Evolutionary conservation across 2,797 vertebrate genomes (phyloP).

Genomic region (Sebastes steindachneri): DNA sequence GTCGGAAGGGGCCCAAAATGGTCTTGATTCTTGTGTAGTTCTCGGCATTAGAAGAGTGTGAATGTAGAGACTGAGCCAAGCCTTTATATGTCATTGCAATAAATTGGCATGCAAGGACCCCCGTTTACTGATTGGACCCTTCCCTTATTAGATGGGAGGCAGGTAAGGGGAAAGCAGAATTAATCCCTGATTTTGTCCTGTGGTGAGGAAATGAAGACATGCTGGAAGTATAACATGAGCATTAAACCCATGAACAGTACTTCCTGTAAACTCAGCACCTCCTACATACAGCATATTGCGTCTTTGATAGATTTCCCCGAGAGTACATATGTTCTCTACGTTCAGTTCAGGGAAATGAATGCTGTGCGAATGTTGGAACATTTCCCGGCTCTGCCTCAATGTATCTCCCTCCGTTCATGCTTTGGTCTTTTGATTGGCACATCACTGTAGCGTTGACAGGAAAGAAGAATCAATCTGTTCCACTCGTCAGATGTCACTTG

Average conservation of each 20-base stretch:
- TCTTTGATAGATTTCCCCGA: neutral
- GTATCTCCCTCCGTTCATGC: neutral
- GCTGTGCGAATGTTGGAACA: neutral
- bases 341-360: neutral
- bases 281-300: neutral
- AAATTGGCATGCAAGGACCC: neutral
- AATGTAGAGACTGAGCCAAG: neutral
- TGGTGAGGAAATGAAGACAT: neutral
- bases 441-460: neutral
- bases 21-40: too few relatives aligned
- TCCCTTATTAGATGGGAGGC: neutral
- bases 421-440: constrained; percentile 8
- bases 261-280: neutral
- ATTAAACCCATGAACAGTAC: neutral
- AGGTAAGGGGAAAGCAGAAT: constrained; percentile 10
- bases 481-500: neutral
- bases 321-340: neutral
- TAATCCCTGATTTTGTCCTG: neutral
- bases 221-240: neutral
- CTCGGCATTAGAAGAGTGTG: neutral
- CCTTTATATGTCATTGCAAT: neutral
- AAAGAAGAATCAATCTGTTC: neutral
- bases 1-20: too few relatives aligned
- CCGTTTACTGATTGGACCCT: neutral
- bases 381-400: constrained; percentile 1